Base-by-base conservation (phyloP, 1,140 invertebrate genomes). In the Neomicropteryx cornuta region DNA sequence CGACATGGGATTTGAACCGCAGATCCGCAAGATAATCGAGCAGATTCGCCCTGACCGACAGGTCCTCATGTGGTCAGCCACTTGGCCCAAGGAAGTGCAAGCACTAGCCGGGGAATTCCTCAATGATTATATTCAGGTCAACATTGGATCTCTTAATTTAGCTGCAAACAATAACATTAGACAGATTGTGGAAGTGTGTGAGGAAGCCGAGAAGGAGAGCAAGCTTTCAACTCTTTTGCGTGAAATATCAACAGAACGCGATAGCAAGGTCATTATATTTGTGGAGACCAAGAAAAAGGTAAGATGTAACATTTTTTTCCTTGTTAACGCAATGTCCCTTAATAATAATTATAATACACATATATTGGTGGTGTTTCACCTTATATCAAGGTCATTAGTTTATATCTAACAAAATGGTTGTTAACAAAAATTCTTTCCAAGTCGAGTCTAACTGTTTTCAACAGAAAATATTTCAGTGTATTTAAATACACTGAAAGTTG, bases 1-100 rank as follows among this genome's bases (percentile, higher is more conserved):
- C 18, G 84, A 87, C 60, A 99, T 99, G 96, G 96, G 96, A 35
- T 99, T 99, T 59, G 96, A 99, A 60, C 96, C 96, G 1, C 96
- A 99, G 62, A 99, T 99, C 53, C 73, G 94, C 24, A 97, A 97
- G 61, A 98, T 99, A 44, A 84, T 99, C 42, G 84, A 92, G 54
- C 93, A 98, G 59, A 94, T 99, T 48, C 74, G 83, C 52, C 90
- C 91, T 4, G 90, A 97, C 57, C 73, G 93, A 31, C 94, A 97
- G 66, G 91, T 92, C 2, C 70, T 97, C 3, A 98, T 98, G 95
- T 98, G 94, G 90, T 94, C 88, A 31, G 95, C 95, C n/a, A 98
- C 95, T 5, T 98, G 95, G 95, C 95, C 95, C 1, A 96, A 96
- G 62, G 94, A 98, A 68, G 94, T 98, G 3, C 83, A 91, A 55